Evolutionary conservation across 2,113 vertebrate species (phyloP), one percentile per base, ranked within the genome.

Genomic region (Campylomormyrus numenius): DNA sequence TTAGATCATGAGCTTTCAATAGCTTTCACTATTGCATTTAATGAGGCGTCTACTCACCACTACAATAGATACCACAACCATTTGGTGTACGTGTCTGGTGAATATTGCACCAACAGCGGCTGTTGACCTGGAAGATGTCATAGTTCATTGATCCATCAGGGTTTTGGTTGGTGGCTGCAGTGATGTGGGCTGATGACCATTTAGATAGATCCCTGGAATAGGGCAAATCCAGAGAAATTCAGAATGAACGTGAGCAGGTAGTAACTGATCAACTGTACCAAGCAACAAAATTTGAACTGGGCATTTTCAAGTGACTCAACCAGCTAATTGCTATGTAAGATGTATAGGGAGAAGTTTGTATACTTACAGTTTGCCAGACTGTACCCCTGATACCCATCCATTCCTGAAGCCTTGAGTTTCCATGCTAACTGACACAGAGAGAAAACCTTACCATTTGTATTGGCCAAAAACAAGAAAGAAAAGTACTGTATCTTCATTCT

Each of bases 311-410:
- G 19, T 27, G 10, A 70, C 62, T 31, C 62, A 70, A 31, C 10
- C n/a, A 70, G 27, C 9, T 5, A 66, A 66, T 17, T 31, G 17
- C 0, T 39, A 11, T 77, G 70, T 19, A 77, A 77, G 70, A 15
- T 8, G 74, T 42, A 77, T 42, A 77, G 2, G n/a, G 15, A 80
- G 17, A 13, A 48, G 27, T 24, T 13, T 87, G 42, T 0, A 5
- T 90, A 92, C 96, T 95, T 89, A 96, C 95, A 96, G 90, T 96
- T 92, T 27, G 94, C 93, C 91, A 97, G 85, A 87, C 88, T 91
- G 90, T 94, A 92, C 13, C 92, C 95, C 0, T 0, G 0, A 2
- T 88, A 94, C 9, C 94, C 92, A 46, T 93, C 93, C 94, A 96
- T 80, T n/a, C 91, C 91, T 7, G 91, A 86, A 0, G 70, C 50